phyloP scores from a whole-genome alignment of 2,888 invertebrate genomes.

The Coenonympha glycerion region DNA sequence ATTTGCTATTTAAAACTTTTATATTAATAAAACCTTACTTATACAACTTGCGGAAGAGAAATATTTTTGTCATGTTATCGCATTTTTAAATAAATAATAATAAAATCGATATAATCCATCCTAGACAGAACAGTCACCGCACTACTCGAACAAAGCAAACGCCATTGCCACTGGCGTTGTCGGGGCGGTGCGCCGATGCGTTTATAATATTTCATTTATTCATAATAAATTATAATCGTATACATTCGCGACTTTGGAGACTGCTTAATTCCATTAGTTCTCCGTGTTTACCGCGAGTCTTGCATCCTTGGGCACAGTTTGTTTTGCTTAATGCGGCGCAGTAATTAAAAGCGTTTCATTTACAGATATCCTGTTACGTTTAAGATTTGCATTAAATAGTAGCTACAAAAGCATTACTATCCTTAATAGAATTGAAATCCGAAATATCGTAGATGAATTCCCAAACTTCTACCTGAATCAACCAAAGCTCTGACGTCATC shows the following conservation, averaged over 20 bases:
- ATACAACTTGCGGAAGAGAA: too few relatives aligned
- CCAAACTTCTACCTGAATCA: too few relatives aligned
- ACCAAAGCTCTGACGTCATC: too few relatives aligned
- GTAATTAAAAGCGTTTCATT: not conserved
- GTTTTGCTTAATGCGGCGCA: not conserved
- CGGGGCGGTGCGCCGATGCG: constrained; percentile 73
- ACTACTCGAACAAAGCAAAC: constrained; percentile 67
- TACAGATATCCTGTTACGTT: too few relatives aligned
- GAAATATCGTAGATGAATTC: too few relatives aligned
- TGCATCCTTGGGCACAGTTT: constrained; percentile 4
- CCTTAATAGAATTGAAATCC: too few relatives aligned
- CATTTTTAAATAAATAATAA: too few relatives aligned
- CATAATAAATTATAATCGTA: constrained; percentile 76
- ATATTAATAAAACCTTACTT: too few relatives aligned
- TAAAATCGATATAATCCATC: constrained; percentile 19
- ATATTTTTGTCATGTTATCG: too few relatives aligned
- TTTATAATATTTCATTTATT: constrained; percentile 77
- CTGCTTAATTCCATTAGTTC: constrained; percentile 48
- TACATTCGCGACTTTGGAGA: constrained; percentile 43
- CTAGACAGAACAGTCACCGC: constrained; percentile 33
- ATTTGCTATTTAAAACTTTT: too few relatives aligned
- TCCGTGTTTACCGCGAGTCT: constrained; percentile 4
- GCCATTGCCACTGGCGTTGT: constrained; percentile 74
- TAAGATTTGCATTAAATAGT: too few relatives aligned
- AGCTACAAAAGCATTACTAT: too few relatives aligned